phyloP scores from a whole-genome alignment of 2,888 invertebrate genomes.

The Mellilla xanthometata region DNA sequence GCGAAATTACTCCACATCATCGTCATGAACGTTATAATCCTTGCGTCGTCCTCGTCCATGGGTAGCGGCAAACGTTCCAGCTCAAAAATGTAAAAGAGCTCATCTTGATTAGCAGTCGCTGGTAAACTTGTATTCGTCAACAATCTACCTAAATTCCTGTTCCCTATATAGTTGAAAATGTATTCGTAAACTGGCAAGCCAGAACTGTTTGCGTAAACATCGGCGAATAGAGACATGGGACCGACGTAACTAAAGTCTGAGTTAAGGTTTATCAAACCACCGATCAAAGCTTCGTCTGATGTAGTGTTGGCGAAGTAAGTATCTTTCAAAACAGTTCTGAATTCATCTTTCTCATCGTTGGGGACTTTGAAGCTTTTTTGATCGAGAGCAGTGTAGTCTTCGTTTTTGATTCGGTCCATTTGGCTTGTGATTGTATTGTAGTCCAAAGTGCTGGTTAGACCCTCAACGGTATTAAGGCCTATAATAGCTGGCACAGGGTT shows the following conservation, averaged over 20 bases:
- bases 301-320: constrained; percentile 63
- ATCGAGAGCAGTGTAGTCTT: constrained; percentile 61
- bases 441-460: constrained; percentile 68
- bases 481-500: constrained; percentile 75
- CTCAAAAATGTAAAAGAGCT: constrained; percentile 69
- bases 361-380: constrained; percentile 53
- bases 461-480: constrained; percentile 81
- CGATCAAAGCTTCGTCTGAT: constrained; percentile 60
- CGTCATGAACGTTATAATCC: constrained; percentile 71
- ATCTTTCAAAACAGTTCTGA: constrained; percentile 53
- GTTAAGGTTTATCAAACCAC: constrained; percentile 68
- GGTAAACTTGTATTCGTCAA: constrained; percentile 64
- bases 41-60: constrained; percentile 68
- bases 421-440: constrained; percentile 65
- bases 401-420: constrained; percentile 62
- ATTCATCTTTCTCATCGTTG: constrained; percentile 48
- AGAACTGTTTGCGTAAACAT: constrained; percentile 58
- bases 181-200: constrained; percentile 55
- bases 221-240: constrained; percentile 62
- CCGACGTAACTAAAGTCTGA: constrained; percentile 69
- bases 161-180: constrained; percentile 65
- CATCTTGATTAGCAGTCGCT: constrained; percentile 65
- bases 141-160: constrained; percentile 65
- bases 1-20: constrained; percentile 79
- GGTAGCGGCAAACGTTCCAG: constrained; percentile 62